Percentiles rank a stretch among this genome's conserved stretches.
Conservation (phyloP, 2,113 vertebrate species). For the Plecotus auritus region DNA sequence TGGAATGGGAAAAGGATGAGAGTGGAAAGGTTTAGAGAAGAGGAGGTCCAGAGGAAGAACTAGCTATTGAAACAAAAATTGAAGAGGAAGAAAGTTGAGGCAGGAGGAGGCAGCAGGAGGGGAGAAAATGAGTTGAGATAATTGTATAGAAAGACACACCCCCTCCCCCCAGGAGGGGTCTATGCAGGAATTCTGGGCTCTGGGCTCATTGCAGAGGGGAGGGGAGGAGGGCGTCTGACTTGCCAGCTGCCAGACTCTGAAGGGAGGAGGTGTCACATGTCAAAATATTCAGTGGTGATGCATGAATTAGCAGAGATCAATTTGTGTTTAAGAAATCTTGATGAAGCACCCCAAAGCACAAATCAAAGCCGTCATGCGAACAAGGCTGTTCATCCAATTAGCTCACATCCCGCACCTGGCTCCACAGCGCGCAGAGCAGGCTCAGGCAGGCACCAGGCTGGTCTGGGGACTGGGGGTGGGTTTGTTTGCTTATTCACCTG, state of each 20-base stretch:
- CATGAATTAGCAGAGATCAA: conserved; percentile 63
- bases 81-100: not conserved
- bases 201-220: not conserved
- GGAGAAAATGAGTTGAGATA: too few relatives aligned
- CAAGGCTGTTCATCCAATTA: conserved; percentile 43
- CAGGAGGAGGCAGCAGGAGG: not conserved
- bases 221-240: not conserved
- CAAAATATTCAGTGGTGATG: conserved; percentile 53
- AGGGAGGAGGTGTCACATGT: conserved; percentile 4
- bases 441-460: not conserved
- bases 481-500: not conserved
- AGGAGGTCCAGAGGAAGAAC: not conserved
- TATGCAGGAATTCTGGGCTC: not conserved
- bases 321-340: conserved; percentile 51
- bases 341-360: conserved; percentile 50
- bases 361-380: conserved; percentile 42
- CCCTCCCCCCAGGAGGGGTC: not conserved
- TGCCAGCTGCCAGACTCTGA: not conserved
- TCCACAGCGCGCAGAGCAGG: accelerated
- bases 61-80: not conserved
- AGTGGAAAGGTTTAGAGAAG: not conserved
- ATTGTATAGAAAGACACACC: not conserved
- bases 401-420: conserved; percentile 1
- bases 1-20: not conserved
- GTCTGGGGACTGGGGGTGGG: accelerated